Evolutionary conservation across 2,888 invertebrate genomes (phyloP).

Genomic region (Drosophila niveifrons): DNA sequence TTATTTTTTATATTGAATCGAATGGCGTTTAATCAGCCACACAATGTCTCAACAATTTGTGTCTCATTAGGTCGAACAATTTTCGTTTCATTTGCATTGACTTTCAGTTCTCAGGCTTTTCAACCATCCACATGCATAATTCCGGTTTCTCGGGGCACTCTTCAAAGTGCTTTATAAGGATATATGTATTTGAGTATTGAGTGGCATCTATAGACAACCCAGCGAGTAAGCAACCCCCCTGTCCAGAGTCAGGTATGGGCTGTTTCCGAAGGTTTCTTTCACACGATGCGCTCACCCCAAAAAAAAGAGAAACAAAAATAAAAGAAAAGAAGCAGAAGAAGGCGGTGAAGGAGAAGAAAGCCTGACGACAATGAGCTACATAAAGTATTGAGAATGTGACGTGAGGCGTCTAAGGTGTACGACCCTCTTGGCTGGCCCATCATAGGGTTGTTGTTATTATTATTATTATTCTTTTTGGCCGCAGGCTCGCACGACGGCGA

Average conservation of each 20-base stretch:
- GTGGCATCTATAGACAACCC: background rate
- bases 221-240: slow-evolving; percentile 20
- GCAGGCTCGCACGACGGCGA: slow-evolving; percentile 42
- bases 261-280: slow-evolving; percentile 55
- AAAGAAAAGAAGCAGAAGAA: slow-evolving; percentile 1
- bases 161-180: slow-evolving; percentile 43
- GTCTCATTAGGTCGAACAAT: slow-evolving; percentile 26
- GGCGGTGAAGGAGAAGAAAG: slow-evolving; percentile 38
- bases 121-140: background rate
- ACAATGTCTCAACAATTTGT: slow-evolving; percentile 40
- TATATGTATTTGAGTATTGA: slow-evolving; percentile 32
- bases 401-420: slow-evolving; percentile 37
- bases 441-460: slow-evolving; percentile 54
- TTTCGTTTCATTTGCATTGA: slow-evolving; percentile 20
- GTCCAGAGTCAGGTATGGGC: slow-evolving; percentile 28
- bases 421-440: slow-evolving; percentile 53
- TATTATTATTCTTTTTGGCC: slow-evolving; percentile 8
- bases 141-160: slow-evolving; percentile 28
- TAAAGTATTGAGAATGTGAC: slow-evolving; percentile 61
- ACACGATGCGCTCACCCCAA: slow-evolving; percentile 57
- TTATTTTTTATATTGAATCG: background rate
- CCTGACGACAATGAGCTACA: slow-evolving; percentile 44
- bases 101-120: slow-evolving; percentile 42
- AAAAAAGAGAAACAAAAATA: background rate
- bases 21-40: slow-evolving; percentile 40